Conservation (phyloP, 2,113 vertebrate genomes). For the Numenius arquata region DNA sequence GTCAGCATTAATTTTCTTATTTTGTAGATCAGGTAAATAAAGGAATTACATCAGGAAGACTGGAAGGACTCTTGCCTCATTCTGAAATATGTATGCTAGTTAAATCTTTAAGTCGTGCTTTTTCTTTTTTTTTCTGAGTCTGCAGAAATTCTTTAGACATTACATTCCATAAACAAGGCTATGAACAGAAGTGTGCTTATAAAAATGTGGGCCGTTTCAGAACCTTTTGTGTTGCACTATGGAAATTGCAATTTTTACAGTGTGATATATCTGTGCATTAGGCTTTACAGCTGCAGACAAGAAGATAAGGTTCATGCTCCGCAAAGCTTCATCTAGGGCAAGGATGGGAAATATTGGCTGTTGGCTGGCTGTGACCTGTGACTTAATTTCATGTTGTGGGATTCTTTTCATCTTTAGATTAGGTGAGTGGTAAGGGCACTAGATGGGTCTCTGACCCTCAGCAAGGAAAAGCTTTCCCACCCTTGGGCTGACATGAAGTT, state of each 20-base stretch:
- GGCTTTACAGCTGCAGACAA: neutral
- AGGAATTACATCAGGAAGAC: neutral
- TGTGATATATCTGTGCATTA: neutral
- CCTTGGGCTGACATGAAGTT: neutral
- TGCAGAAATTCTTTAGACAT: neutral
- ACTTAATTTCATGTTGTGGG: neutral
- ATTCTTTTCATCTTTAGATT: neutral
- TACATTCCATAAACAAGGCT: neutral
- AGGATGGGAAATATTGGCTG: neutral
- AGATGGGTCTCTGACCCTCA: neutral
- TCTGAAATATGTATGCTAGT: neutral
- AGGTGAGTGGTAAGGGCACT: neutral
- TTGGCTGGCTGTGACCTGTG: neutral
- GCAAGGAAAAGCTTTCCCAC: neutral
- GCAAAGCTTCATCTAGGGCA: neutral
- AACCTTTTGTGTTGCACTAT: neutral
- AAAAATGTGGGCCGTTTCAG: neutral
- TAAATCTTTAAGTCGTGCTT: neutral
- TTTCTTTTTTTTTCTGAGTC: neutral
- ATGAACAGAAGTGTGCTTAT: neutral
- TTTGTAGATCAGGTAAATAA: neutral
- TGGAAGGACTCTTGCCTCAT: neutral
- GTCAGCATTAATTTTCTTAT: neutral
- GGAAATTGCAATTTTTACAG: neutral
- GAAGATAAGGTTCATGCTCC: neutral